phyloP scores from a whole-genome alignment of 2,113 vertebrate genomes.

The Nansenia antarctica region DNA sequence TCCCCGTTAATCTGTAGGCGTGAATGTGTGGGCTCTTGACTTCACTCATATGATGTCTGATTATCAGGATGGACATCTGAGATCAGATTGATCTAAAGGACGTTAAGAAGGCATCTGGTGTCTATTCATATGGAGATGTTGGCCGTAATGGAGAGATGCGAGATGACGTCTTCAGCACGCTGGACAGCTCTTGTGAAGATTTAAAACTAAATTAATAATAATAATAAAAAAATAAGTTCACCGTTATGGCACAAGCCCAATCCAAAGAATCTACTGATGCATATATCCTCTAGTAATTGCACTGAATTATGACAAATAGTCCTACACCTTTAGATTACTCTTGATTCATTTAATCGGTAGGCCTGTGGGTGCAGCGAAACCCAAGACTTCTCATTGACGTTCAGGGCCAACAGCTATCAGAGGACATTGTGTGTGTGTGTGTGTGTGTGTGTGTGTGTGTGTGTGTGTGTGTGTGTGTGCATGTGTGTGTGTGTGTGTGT shows the following conservation, averaged over 20 bases:
- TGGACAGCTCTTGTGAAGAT: constrained; percentile 52
- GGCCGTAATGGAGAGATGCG: background rate
- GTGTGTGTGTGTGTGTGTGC: background rate
- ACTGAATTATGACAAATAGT: background rate
- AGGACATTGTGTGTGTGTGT: background rate
- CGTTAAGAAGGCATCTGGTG: too few species aligned
- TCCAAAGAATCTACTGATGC: too few species aligned
- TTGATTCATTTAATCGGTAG: background rate
- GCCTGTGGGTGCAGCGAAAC: background rate
- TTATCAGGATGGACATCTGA: too few species aligned
- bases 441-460: background rate
- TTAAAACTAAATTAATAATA: too few species aligned
- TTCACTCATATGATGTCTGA: too few species aligned
- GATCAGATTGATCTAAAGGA: too few species aligned
- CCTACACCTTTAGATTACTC: too few species aligned
- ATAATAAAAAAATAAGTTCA: background rate
- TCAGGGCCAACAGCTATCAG: background rate
- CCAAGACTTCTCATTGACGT: background rate
- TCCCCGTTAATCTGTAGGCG: too few species aligned
- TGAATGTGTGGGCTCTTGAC: too few species aligned
- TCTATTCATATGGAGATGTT: too few species aligned
- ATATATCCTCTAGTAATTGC: background rate
- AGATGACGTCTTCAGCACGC: constrained; percentile 48
- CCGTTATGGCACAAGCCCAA: background rate
- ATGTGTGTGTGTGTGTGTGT: background rate